These are phyloP conservation scores for Myotis vivesi DNA, from an alignment of 2,797 vertebrate genomes.

Conservation along the genomic window DNA sequence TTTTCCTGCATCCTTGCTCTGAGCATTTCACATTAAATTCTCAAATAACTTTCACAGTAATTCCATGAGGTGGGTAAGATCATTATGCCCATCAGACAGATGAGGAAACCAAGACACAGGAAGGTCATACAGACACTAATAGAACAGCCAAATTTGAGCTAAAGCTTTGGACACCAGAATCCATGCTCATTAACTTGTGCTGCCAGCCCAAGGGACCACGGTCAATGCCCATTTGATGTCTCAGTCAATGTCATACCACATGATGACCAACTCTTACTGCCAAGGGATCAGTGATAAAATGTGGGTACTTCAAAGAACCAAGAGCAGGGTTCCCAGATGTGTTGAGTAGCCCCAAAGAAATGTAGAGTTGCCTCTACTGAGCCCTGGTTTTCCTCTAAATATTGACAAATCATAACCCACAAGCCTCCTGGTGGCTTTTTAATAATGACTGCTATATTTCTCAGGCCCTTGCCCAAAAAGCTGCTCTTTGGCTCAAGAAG, in stretches of 20 bases:
- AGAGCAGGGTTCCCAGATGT: neutral
- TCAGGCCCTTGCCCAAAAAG: neutral
- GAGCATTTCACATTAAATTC: neutral
- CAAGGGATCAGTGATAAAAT: constrained; percentile 4
- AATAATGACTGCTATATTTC: neutral
- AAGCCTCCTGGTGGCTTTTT: neutral
- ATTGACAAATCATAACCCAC: neutral
- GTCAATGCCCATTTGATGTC: neutral
- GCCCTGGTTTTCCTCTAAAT: neutral
- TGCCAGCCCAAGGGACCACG: neutral
- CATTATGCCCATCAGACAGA: neutral
- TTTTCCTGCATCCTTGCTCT: neutral
- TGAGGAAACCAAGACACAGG: neutral
- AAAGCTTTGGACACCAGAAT: neutral
- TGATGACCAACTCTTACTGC: neutral
- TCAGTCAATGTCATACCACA: neutral
- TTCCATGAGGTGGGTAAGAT: neutral
- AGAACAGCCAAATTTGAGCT: neutral
- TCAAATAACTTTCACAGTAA: neutral
- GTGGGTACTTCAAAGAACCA: neutral
- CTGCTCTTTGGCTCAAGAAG: constrained; percentile 38
- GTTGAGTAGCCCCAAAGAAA: neutral
- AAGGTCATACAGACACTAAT: neutral
- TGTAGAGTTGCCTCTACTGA: neutral
- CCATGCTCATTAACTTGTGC: neutral